These are phyloP conservation scores for Poecile montanus DNA, from an alignment of 2,797 vertebrate genomes.

Conservation along the genomic window DNA sequence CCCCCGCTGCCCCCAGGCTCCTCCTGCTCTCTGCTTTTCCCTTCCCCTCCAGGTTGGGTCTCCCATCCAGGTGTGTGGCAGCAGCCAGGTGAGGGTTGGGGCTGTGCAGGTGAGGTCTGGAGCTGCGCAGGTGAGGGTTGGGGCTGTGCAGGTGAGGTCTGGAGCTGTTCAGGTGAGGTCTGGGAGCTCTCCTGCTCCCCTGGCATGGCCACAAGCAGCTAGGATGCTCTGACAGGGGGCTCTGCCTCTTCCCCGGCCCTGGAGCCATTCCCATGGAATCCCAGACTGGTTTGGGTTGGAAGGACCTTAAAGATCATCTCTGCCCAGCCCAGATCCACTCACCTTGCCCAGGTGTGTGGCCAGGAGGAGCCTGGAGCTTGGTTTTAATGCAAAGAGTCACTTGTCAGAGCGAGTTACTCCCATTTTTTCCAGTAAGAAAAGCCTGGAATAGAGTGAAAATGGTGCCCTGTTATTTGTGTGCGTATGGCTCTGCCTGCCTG, in stretches of 20 bases:
- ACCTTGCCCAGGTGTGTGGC: neutral
- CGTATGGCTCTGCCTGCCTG: neutral
- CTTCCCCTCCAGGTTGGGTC: neutral
- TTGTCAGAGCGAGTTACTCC: slow-evolving; percentile 13
- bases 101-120: neutral
- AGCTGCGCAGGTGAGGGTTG: neutral
- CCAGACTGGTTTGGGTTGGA: neutral
- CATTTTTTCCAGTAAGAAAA: neutral
- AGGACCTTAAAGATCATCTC: neutral
- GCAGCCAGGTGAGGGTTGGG: neutral
- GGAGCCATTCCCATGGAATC: neutral
- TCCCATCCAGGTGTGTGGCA: neutral
- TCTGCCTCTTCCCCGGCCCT: neutral
- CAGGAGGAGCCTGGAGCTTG: neutral
- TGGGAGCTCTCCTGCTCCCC: neutral
- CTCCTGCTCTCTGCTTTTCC: neutral
- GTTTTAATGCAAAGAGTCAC: neutral
- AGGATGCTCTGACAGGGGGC: neutral
- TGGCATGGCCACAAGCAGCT: neutral
- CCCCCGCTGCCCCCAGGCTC: neutral
- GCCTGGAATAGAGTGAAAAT: neutral
- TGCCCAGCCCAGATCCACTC: neutral
- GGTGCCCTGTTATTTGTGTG: neutral
- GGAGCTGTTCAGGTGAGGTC: neutral
- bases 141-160: neutral